Percentiles rank a stretch among this genome's conserved stretches.
phyloP scores from a whole-genome alignment of 2,888 invertebrate genomes.

The Stenurella melanura region DNA sequence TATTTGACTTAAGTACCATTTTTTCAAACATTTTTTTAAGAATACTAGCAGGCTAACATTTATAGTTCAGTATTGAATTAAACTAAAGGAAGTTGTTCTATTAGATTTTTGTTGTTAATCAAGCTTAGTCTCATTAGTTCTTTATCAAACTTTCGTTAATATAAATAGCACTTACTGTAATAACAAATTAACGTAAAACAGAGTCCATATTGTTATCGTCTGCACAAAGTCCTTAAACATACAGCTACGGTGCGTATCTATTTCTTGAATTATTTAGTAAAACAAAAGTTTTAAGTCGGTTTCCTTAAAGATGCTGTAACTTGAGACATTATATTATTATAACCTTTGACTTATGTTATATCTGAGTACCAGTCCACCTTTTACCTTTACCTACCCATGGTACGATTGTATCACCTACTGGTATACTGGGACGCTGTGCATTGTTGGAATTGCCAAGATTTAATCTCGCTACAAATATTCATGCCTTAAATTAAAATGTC shows the following conservation, averaged over 20 bases:
- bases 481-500: constrained; percentile 40
- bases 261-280: constrained; percentile 10
- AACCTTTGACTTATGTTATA: constrained; percentile 42
- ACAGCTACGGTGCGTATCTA: background rate
- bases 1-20: too few species aligned
- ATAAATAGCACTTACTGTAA: too few species aligned
- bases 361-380: constrained; percentile 36
- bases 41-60: too few species aligned
- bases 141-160: too few species aligned
- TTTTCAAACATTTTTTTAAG: too few species aligned
- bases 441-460: constrained; percentile 36
- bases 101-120: too few species aligned
- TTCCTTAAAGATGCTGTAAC: constrained; percentile 43
- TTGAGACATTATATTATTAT: constrained; percentile 46
- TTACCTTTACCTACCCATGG: constrained; percentile 39
- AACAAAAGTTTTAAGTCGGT: constrained; percentile 37
- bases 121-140: too few species aligned
- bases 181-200: background rate
- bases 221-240: background rate
- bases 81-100: too few species aligned
- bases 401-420: constrained; percentile 42
- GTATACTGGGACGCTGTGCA: constrained; percentile 31
- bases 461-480: constrained; percentile 32
- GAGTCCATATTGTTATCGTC: background rate
- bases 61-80: too few species aligned